Conservation (phyloP, 2,797 vertebrate species). For the Antrozous pallidus region DNA sequence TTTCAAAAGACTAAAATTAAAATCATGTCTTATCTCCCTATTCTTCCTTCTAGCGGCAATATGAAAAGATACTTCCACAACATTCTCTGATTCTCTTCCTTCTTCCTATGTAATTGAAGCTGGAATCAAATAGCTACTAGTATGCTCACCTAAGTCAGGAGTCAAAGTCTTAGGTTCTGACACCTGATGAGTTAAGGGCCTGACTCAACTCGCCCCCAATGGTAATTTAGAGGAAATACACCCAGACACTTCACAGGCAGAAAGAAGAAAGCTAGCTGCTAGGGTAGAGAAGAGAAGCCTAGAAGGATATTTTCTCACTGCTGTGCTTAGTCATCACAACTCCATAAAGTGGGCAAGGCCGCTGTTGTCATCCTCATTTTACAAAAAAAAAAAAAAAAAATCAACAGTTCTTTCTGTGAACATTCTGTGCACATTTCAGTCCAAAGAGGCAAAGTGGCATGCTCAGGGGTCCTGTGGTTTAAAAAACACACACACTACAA, state of each 20-base stretch:
- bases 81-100: slow-evolving; percentile 15
- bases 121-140: background rate
- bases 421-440: no score
- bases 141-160: background rate
- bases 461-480: background rate
- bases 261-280: background rate
- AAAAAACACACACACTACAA: background rate
- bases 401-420: no score
- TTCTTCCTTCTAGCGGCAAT: background rate
- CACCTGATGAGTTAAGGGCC: background rate
- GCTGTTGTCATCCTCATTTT: background rate
- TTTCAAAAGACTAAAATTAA: slow-evolving; percentile 35
- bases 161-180: background rate
- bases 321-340: background rate
- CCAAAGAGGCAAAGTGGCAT: background rate
- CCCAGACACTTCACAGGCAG: background rate
- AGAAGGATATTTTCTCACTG: background rate
- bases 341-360: background rate
- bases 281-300: background rate
- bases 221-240: slow-evolving; percentile 57
- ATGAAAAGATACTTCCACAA: slow-evolving; percentile 7
- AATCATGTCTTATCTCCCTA: background rate
- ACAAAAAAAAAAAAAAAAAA: slow-evolving; percentile 21
- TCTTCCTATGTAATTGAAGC: background rate
- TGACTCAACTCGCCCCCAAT: slow-evolving; percentile 47